Evolutionary conservation across 2,797 vertebrate genomes (phyloP).

Genomic region (Gouania willdenowi): DNA sequence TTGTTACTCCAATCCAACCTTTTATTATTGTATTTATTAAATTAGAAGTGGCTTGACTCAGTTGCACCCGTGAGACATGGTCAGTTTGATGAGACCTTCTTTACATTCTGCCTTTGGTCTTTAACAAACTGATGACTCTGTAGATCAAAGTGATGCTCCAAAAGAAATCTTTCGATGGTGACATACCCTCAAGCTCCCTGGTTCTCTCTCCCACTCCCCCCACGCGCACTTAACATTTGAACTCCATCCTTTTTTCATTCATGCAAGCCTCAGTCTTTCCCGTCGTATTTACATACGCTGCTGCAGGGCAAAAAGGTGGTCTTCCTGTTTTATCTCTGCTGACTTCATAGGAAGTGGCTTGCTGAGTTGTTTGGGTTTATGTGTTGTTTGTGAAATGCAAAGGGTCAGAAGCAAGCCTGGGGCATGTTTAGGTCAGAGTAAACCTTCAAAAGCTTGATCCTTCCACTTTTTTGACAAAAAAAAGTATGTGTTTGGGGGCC

Average conservation of each 20-base stretch:
- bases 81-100: constrained; percentile 37
- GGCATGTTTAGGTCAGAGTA: constrained; percentile 43
- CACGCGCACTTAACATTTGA: constrained; percentile 70
- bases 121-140: constrained; percentile 43
- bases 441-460: constrained; percentile 26
- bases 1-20: too few species aligned
- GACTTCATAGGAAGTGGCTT: constrained; percentile 71
- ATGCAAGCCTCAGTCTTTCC: constrained; percentile 55
- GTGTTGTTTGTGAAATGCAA: constrained; percentile 61
- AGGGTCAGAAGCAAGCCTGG: constrained; percentile 64
- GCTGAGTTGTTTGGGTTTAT: constrained; percentile 68
- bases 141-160: constrained; percentile 69
- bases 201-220: constrained; percentile 28
- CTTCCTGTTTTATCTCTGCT: constrained; percentile 55
- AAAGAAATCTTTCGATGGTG: constrained; percentile 52
- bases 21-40: not conserved
- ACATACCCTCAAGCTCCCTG: constrained; percentile 18
- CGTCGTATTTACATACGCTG: constrained; percentile 52
- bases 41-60: not conserved
- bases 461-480: constrained; percentile 12
- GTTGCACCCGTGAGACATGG: too few species aligned
- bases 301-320: constrained; percentile 51
- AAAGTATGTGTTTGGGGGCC: constrained; percentile 8
- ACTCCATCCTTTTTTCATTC: constrained; percentile 54
- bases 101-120: constrained; percentile 44